These are phyloP conservation scores for Dorcus hopei DNA, from an alignment of 2,888 invertebrate species.

Conservation along the genomic window DNA sequence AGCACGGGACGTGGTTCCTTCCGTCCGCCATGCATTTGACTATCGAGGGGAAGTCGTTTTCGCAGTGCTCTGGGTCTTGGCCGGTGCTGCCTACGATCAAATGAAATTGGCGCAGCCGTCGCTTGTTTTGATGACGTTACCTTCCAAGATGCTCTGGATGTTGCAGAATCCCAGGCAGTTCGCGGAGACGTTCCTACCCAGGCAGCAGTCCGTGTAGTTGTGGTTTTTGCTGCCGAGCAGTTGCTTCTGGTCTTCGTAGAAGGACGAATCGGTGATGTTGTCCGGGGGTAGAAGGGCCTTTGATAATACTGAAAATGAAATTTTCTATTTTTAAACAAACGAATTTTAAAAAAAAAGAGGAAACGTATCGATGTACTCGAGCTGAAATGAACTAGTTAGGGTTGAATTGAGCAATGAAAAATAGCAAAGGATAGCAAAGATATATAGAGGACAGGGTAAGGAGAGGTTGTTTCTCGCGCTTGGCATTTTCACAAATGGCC, in stretches of 20 bases:
- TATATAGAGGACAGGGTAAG: too few species aligned
- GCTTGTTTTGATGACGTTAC: constrained; percentile 28
- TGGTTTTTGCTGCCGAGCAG: constrained; percentile 53
- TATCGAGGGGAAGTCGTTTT: constrained; percentile 75
- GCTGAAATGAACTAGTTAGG: too few species aligned
- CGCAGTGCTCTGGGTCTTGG: constrained; percentile 77
- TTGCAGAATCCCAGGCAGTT: constrained; percentile 80
- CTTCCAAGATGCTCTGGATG: constrained; percentile 58
- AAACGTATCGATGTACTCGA: too few species aligned
- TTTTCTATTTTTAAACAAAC: background rate
- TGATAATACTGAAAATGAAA: constrained; percentile 57
- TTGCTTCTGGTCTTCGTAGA: constrained; percentile 43
- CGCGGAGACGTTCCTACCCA: constrained; percentile 65
- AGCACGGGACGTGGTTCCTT: constrained; percentile 82
- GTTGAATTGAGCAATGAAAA: too few species aligned
- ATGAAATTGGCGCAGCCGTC: constrained; percentile 5
- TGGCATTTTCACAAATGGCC: too few species aligned
- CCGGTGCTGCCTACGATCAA: constrained; percentile 65
- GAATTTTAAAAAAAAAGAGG: too few species aligned
- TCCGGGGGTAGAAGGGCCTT: constrained; percentile 60
- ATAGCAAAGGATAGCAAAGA: too few species aligned
- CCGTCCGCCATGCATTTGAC: constrained; percentile 79
- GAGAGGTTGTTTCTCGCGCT: too few species aligned
- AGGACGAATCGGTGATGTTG: constrained; percentile 51
- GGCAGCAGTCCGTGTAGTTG: constrained; percentile 80